Conservation (phyloP, 2,113 vertebrate species). For the Trachemys scripta region DNA sequence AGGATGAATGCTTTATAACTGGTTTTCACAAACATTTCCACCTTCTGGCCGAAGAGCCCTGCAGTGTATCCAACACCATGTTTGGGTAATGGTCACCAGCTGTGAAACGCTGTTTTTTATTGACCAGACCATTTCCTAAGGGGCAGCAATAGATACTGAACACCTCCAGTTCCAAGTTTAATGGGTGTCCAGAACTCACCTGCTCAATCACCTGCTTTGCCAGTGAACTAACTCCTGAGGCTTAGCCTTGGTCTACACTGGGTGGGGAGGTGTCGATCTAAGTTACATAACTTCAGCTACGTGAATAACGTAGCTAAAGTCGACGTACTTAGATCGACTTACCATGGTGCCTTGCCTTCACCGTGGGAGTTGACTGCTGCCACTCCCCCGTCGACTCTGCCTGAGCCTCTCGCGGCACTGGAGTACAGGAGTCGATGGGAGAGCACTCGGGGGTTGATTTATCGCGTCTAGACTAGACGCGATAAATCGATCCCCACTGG, state of each 20-base stretch:
- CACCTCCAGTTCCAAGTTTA: constrained; percentile 62
- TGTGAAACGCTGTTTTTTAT: constrained; percentile 50
- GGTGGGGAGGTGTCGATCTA: no score
- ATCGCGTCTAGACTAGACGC: no score
- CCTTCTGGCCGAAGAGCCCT: constrained; percentile 61
- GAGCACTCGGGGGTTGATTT: no score
- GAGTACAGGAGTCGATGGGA: no score
- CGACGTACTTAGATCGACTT: no score
- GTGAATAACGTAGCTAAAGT: no score
- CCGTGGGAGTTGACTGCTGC: no score
- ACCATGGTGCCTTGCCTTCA: no score
- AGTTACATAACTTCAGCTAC: no score
- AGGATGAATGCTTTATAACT: constrained; percentile 55
- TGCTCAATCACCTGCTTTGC: neutral
- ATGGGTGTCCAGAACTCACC: constrained; percentile 27
- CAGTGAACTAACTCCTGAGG: neutral
- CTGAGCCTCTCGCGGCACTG: no score
- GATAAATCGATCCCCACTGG: no score
- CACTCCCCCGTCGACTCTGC: no score
- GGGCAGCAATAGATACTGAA: constrained; percentile 45
- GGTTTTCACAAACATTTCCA: constrained; percentile 53
- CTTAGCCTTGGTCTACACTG: neutral
- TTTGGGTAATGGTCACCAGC: constrained; percentile 64
- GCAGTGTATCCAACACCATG: constrained; percentile 23
- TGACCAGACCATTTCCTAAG: constrained; percentile 31